Conservation (phyloP, 2,113 vertebrate genomes). For the Mus musculus region GRCm39 chr9:118746001-118746500, state of each 20-base stretch:
- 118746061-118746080: too few species aligned
- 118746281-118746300: neutral
- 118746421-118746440: neutral
- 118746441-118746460: neutral
- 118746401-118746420: neutral
- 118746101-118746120: too few species aligned
- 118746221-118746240: neutral
- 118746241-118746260: neutral
- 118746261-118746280: neutral
- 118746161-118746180: neutral
- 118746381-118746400: neutral
- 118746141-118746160: neutral
- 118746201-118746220: neutral
- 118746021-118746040: too few species aligned
- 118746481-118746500: neutral
- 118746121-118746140: neutral
- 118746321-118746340: neutral
- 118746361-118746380: neutral
- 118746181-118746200: neutral
- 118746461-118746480: neutral
- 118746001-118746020: too few species aligned
- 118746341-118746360: neutral
- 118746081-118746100: too few species aligned
- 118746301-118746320: neutral
- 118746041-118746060: too few species aligned